A percentile compares a stretch with the other conserved stretches of the same genome.
These are phyloP conservation scores for pig (Sus scrofa) DNA, from an alignment of 2,113 vertebrate species.

Conservation along the genomic window T2T-Sscrofa CM000817.6:67818501-67819000, in stretches of 20 bases:
- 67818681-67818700: no score
- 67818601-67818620: no score
- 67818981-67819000: neutral
- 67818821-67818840: no score
- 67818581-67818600: neutral
- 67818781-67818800: neutral
- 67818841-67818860: no score
- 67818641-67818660: neutral
- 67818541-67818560: no score
- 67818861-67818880: neutral
- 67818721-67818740: no score
- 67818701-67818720: neutral
- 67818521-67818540: no score
- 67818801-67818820: neutral
- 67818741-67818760: no score
- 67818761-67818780: neutral
- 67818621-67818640: neutral
- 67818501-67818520: no score
- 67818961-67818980: neutral
- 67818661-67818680: neutral
- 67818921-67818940: neutral
- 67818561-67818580: no score
- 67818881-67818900: accelerated
- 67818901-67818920: neutral
- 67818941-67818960: neutral